Base-by-base conservation (phyloP, 2,797 vertebrate species). In the Diplodus sargus region DNA sequence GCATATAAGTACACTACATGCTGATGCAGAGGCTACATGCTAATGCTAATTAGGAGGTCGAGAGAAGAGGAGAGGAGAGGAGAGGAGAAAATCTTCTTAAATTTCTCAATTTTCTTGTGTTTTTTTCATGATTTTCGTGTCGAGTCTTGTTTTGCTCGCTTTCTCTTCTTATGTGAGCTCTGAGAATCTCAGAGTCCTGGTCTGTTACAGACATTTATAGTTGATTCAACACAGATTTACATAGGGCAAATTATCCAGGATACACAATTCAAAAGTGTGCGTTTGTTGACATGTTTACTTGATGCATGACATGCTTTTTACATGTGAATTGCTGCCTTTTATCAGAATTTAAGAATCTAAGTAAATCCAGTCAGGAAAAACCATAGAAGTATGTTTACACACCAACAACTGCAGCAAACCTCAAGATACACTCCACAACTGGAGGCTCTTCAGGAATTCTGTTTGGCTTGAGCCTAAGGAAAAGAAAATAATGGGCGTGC, bases 1-100 rank as follows among this genome's bases (percentile, higher is more conserved):
- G 94, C 94, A 95, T 95, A 91, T 90, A 90, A 91, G 90, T 91
- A 52, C 87, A 86, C 88, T 88, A 93, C 90, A 94, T 95, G 91
- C 91, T 94, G 93, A 93, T 94, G 91, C 74, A 78, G 72, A 86
- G 78, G 79, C 90, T 94, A 94, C 86, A 90, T 93, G 89, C 82
- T 92, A 91, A 94, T 93, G 89, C 69, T 89, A 85, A 92, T 91
- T 67, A 88, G 77, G 63, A 39, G 49, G 25, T 70, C 42, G 53
- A 30, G 64, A 79, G 52, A 23, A 74, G 30, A 70, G 51, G 47
- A 57, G 25, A 53, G n/a, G 52, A 48, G 47, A 48, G 22, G 25
- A 25, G 25, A 25, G 25, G 25, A 25, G 25, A 66, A 43, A 76
- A 57, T 43, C n/a, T 42, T 43, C 76, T n/a, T 8, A 39, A 56